Conservation (phyloP, 1,140 invertebrate genomes). For the Atta cephalotes region DNA sequence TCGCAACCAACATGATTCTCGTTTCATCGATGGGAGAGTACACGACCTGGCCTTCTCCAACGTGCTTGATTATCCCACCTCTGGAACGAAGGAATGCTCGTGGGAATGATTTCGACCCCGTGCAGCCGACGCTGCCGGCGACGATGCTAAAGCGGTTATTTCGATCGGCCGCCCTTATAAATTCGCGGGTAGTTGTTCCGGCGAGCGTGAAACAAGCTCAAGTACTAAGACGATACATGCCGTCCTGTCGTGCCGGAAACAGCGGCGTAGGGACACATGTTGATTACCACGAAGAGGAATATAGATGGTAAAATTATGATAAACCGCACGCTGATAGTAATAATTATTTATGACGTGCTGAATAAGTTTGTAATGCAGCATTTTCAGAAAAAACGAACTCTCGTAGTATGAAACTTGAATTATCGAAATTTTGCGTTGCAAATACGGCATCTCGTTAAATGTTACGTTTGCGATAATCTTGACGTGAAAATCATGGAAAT, state of each 20-base stretch:
- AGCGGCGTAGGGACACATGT: slow-evolving; percentile 28
- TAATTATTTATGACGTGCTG: slow-evolving; percentile 47
- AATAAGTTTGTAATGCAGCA: neutral
- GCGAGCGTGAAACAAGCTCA: slow-evolving; percentile 76
- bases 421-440: slow-evolving; percentile 28
- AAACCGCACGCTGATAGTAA: neutral
- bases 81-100: slow-evolving; percentile 75
- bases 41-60: slow-evolving; percentile 57
- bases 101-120: slow-evolving; percentile 75
- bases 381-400: slow-evolving; percentile 6
- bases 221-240: slow-evolving; percentile 69
- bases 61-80: slow-evolving; percentile 80
- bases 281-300: slow-evolving; percentile 54
- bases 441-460: slow-evolving; percentile 6
- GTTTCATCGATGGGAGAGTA: slow-evolving; percentile 76
- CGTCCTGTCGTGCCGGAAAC: slow-evolving; percentile 28
- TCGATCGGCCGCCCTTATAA: slow-evolving; percentile 72
- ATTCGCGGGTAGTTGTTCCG: slow-evolving; percentile 66
- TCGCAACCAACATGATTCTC: slow-evolving; percentile 76
- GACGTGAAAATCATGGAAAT: slow-evolving; percentile 30
- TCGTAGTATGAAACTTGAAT: neutral
- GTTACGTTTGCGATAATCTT: slow-evolving; percentile 12
- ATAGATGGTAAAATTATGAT: slow-evolving; percentile 56
- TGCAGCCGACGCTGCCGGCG: slow-evolving; percentile 65
- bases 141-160: slow-evolving; percentile 66